Evolutionary conservation across 2,888 invertebrate genomes (phyloP).

Genomic region (Cerastoderma edule): DNA sequence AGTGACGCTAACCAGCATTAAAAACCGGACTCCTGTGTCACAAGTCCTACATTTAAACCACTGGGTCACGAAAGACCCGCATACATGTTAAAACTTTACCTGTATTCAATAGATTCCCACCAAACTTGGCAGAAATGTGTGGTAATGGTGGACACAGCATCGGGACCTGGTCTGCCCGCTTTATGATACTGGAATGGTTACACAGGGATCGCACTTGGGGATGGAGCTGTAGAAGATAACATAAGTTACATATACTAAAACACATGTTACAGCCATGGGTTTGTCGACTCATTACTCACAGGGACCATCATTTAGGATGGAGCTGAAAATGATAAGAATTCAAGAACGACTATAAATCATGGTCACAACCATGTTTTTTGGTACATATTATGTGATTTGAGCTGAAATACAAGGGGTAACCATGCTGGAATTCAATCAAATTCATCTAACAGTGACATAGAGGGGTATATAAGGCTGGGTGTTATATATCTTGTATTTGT

Average conservation of each 20-base stretch:
- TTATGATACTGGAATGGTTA: too few relatives aligned
- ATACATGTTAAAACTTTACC: constrained; percentile 46
- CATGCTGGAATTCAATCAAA: not conserved
- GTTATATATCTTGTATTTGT: not conserved
- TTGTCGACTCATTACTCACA: too few relatives aligned
- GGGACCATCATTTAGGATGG: not conserved
- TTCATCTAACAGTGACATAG: not conserved
- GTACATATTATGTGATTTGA: not conserved
- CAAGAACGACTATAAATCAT: not conserved
- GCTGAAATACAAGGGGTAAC: not conserved
- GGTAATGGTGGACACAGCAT: constrained; percentile 93
- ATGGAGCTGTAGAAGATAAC: too few relatives aligned
- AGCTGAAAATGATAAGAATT: not conserved
- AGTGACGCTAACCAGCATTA: not conserved
- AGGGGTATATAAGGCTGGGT: not conserved
- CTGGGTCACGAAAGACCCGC: too few relatives aligned
- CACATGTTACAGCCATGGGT: not conserved
- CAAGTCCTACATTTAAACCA: too few relatives aligned
- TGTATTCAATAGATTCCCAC: constrained; percentile 89
- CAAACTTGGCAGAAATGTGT: constrained; percentile 89
- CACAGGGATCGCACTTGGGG: too few relatives aligned
- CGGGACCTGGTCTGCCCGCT: constrained; percentile 86
- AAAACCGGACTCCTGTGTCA: too few relatives aligned
- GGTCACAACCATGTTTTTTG: not conserved
- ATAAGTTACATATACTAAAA: not conserved